These are phyloP conservation scores for Augochlorella aurata DNA, from an alignment of 2,888 invertebrate species.

Conservation along the genomic window DNA sequence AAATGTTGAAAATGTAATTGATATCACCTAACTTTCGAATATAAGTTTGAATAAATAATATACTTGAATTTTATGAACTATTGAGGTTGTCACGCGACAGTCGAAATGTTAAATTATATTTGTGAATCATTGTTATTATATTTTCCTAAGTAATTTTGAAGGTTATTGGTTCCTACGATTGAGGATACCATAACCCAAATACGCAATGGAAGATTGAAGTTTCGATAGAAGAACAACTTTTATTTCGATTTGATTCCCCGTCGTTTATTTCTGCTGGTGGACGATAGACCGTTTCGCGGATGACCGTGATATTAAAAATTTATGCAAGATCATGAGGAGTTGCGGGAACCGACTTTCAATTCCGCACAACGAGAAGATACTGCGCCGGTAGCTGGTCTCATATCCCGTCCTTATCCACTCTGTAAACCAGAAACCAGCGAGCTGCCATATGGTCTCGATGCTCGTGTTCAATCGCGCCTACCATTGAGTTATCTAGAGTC, in stretches of 20 bases:
- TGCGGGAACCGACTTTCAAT: constrained; percentile 28
- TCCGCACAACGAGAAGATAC: constrained; percentile 57
- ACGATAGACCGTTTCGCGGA: background rate
- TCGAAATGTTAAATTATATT: too few relatives aligned
- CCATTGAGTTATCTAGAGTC: constrained; percentile 61
- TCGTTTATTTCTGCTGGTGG: background rate
- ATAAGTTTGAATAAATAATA: too few relatives aligned
- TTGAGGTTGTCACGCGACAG: too few relatives aligned
- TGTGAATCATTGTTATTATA: too few relatives aligned
- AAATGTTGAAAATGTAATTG: too few relatives aligned
- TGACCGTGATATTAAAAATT: constrained; percentile 23
- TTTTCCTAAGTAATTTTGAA: too few relatives aligned
- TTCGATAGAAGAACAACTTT: too few relatives aligned
- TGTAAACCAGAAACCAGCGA: constrained; percentile 75
- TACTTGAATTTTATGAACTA: too few relatives aligned
- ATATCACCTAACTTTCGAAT: too few relatives aligned
- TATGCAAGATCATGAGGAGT: constrained; percentile 6
- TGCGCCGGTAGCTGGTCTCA: constrained; percentile 67
- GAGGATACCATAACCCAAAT: too few relatives aligned
- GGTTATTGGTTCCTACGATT: too few relatives aligned
- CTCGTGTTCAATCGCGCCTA: constrained; percentile 51
- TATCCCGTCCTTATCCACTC: constrained; percentile 78
- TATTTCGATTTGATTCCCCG: background rate
- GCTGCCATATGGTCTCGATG: constrained; percentile 74
- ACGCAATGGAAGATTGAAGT: too few relatives aligned